Conservation (phyloP, 2,888 invertebrate genomes). For the Drosophila rubida region DNA sequence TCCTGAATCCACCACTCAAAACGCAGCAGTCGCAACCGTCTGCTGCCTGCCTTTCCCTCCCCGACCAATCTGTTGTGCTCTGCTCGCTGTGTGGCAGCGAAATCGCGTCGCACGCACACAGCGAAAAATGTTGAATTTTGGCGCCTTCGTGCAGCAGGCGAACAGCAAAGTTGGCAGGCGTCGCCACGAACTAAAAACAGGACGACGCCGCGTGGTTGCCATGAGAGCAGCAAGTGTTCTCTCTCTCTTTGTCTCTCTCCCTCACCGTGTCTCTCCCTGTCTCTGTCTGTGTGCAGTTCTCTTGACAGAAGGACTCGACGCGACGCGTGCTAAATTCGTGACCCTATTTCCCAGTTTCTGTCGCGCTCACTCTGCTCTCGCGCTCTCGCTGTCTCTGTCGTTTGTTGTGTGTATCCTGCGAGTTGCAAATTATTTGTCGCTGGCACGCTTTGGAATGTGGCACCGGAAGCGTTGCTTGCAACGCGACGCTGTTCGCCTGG, state of each 20-base stretch:
- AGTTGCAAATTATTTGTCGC: conserved; percentile 30
- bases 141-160: conserved; percentile 82
- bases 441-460: conserved; percentile 53
- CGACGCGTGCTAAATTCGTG: conserved; percentile 51
- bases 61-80: not conserved
- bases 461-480: conserved; percentile 58
- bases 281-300: conserved; percentile 38
- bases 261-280: conserved; percentile 46
- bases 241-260: conserved; percentile 6
- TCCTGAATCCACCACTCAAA: conserved; percentile 53
- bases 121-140: conserved; percentile 83
- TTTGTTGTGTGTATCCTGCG: conserved; percentile 26
- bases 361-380: conserved; percentile 12
- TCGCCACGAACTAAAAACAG: conserved; percentile 1
- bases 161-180: conserved; percentile 54
- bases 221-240: conserved; percentile 40
- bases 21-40: not conserved
- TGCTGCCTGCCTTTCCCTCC: not conserved
- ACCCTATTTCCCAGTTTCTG: conserved; percentile 55
- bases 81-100: conserved; percentile 14
- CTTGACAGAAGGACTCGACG: conserved; percentile 64
- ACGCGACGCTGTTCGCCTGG: conserved; percentile 70
- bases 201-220: conserved; percentile 15
- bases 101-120: conserved; percentile 67
- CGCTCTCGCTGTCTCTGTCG: conserved; percentile 7